Percentiles rank a stretch among this genome's conserved stretches.
Evolutionary conservation across 2,888 invertebrate genomes (phyloP).

Genomic region (Imbricaverruca yamaguchii): DNA sequence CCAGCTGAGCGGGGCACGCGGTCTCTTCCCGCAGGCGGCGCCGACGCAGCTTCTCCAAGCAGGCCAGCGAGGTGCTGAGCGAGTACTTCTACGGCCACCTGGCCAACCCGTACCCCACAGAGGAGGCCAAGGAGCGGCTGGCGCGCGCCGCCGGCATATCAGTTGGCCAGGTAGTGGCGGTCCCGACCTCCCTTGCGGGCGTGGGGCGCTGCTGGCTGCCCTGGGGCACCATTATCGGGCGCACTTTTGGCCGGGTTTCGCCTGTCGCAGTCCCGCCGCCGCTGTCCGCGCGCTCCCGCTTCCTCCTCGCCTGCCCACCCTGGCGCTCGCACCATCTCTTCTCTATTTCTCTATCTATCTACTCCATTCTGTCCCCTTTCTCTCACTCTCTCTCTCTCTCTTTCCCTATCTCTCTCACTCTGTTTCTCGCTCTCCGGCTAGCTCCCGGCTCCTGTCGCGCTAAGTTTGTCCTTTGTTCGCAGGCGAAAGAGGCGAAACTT

Average conservation of each 20-base stretch:
- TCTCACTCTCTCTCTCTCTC: too few species aligned
- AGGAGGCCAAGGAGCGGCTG: slow-evolving; percentile 99
- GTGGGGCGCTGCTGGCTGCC: background rate
- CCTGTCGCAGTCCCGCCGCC: background rate
- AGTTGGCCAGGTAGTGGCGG: slow-evolving; percentile 69
- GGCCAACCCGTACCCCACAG: slow-evolving; percentile 98
- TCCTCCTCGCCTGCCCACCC: too few species aligned
- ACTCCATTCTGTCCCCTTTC: too few species aligned
- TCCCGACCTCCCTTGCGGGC: background rate
- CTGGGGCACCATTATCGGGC: background rate
- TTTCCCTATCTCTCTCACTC: background rate
- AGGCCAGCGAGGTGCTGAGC: slow-evolving; percentile 97
- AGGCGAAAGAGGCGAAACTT: slow-evolving; percentile 35
- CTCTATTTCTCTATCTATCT: too few species aligned
- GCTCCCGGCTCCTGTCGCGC: background rate
- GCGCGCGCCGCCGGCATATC: slow-evolving; percentile 99
- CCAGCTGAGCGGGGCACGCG: slow-evolving; percentile 13
- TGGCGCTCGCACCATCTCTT: too few species aligned
- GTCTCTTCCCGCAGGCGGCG: slow-evolving; percentile 51
- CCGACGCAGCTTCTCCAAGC: slow-evolving; percentile 61
- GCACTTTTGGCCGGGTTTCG: slow-evolving; percentile 21
- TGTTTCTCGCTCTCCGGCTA: background rate
- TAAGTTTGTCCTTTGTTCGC: slow-evolving; percentile 27
- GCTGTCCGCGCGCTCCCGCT: too few species aligned
- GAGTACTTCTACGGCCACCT: slow-evolving; percentile 99